Percentiles rank a stretch among this genome's conserved stretches.
phyloP scores from a whole-genome alignment of 2,888 invertebrate genomes.

The Amphipoea lucens region DNA sequence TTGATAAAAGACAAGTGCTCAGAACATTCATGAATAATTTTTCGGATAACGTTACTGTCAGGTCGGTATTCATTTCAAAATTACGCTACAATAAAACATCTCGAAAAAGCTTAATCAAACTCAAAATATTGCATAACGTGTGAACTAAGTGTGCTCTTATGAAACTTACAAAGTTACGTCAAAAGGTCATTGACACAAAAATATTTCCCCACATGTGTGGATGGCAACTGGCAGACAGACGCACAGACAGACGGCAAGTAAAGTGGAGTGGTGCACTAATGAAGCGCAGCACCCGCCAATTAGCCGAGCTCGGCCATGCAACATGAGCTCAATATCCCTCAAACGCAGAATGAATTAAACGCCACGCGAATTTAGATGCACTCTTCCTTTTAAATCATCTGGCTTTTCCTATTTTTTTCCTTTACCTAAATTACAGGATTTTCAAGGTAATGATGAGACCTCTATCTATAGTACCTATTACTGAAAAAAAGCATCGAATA shows the following conservation, averaged over 20 bases:
- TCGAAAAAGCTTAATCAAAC: background rate
- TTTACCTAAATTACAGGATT: background rate
- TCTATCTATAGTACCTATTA: background rate
- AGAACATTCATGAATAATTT: background rate
- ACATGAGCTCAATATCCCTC: conserved; percentile 22
- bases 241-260: conserved; percentile 42
- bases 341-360: conserved; percentile 30
- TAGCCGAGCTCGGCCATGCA: conserved; percentile 32
- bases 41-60: background rate
- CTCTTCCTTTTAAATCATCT: background rate
- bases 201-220: conserved; percentile 17
- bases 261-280: conserved; percentile 57
- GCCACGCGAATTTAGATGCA: conserved; percentile 14
- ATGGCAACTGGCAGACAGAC: conserved; percentile 34
- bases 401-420: background rate
- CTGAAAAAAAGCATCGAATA: background rate
- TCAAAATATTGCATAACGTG: background rate
- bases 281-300: conserved; percentile 56
- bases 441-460: background rate
- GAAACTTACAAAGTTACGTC: background rate
- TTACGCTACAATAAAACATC: background rate
- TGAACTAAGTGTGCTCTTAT: background rate
- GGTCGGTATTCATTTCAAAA: background rate
- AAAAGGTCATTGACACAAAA: conserved; percentile 46
- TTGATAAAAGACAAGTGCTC: background rate